A percentile compares a stretch with the other conserved stretches of the same genome.
Evolutionary conservation across 2,797 vertebrate species (phyloP).

Genomic region (Spinus olivaceus): DNA sequence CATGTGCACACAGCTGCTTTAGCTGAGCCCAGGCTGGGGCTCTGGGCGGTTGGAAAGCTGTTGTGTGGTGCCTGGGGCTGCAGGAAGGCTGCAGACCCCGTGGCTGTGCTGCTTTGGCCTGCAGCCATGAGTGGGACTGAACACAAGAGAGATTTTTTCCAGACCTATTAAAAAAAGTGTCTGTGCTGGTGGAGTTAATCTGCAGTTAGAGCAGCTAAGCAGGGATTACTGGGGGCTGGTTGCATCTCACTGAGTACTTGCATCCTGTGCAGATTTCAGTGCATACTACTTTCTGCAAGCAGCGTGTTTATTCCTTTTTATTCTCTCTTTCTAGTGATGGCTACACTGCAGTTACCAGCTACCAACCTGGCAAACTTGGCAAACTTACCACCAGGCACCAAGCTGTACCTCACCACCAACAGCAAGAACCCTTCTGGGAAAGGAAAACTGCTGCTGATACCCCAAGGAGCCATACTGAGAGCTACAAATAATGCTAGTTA

Average conservation of each 20-base stretch:
- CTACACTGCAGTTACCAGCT: conserved; percentile 94
- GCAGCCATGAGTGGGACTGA: not conserved
- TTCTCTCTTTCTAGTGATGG: conserved; percentile 86
- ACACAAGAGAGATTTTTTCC: not conserved
- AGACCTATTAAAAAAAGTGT: not conserved
- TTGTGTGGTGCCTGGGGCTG: not conserved
- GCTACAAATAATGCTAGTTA: conserved; percentile 86
- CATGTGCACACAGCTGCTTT: not conserved
- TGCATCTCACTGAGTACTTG: not conserved
- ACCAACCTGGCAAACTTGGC: conserved; percentile 97
- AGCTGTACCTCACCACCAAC: conserved; percentile 97
- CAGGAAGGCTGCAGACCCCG: not conserved
- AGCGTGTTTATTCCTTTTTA: not conserved
- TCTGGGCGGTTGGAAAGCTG: not conserved
- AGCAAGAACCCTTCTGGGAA: conserved; percentile 98
- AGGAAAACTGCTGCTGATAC: conserved; percentile 97
- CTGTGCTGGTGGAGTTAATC: not conserved
- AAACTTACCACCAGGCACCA: conserved; percentile 95
- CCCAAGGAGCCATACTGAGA: conserved; percentile 95
- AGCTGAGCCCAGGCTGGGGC: not conserved
- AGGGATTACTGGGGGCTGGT: not conserved
- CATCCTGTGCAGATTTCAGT: not conserved
- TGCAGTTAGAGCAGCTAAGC: not conserved
- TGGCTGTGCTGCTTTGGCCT: not conserved
- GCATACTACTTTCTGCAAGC: not conserved